Base-by-base conservation (phyloP, 1,140 invertebrate species). In the Phymorhynchus buccinoides region DNA sequence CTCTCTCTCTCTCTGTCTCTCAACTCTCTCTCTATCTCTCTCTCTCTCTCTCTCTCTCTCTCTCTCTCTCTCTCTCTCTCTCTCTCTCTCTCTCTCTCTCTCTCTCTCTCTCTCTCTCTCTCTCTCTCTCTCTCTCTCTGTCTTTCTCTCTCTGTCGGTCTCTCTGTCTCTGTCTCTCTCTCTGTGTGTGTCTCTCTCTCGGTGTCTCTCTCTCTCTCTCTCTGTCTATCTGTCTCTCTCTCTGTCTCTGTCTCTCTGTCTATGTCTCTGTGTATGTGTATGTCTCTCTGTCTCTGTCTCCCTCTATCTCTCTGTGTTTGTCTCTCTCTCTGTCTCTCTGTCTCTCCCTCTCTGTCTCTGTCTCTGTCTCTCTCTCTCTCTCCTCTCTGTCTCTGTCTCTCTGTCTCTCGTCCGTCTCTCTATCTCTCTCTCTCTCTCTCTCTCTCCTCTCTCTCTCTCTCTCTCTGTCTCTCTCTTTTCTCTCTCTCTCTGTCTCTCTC, bases 1-100 rank as follows among this genome's bases (percentile, higher is more conserved):
- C 3, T 79, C 39, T n/a, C n/a, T 48, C 6, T 79, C 16, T 79
- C 22, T 79, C 12, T 42, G 9, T 42, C 22, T 32, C 3, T 22
- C 22, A 9, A 1, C 39, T 48, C 77, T n/a, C 44, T 79, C 77
- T n/a, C 44, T 79, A 37, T 22, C 77, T 80, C 32, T 32, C 78
- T 80, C 44, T 80, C 52, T 80, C n/a, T 79, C 44, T 3, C 77
- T 42, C 35, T 79, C n/a, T 30, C 77, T 79, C 77, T 44, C 37
- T 41, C 39, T 42, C 39, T 42, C 39, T 30, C 37, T 39, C 30
- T 41, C 73, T 77, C 30, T 77, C 73, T 42, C 73, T 41, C 30
- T 41, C 73, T 41, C 18, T 32, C 68, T 32, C 68, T 30, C 14
- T 32, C n/a, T 14, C 12, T 37, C 14, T 37, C 14, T 73, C 0